Conservation (phyloP, 2,797 vertebrate species). For the Cuculus canorus region DNA sequence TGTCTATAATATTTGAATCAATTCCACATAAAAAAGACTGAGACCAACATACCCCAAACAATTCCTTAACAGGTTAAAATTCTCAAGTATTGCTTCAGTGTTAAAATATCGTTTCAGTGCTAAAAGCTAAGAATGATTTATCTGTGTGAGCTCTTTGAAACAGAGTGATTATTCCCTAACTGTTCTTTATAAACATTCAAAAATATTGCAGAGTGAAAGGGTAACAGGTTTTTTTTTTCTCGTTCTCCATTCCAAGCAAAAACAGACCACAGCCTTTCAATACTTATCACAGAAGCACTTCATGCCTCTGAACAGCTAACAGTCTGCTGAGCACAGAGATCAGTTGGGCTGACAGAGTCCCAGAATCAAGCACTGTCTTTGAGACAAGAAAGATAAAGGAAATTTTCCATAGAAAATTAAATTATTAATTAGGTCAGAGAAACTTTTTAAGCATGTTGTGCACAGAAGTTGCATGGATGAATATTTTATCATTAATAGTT, state of each 20-base stretch:
- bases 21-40: not conserved
- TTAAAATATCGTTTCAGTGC: not conserved
- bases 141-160: constrained; percentile 37
- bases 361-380: not conserved
- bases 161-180: constrained; percentile 63
- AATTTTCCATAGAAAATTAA: not conserved
- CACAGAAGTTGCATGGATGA: not conserved
- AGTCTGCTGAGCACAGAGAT: not conserved
- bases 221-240: not conserved
- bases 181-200: constrained; percentile 62
- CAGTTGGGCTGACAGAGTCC: not conserved
- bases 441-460: not conserved
- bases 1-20: not conserved
- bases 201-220: constrained; percentile 28
- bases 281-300: not conserved
- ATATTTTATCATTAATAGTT: not conserved
- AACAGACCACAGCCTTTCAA: not conserved
- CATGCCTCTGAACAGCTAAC: not conserved
- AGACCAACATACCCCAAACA: not conserved
- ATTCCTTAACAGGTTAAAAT: constrained; percentile 25
- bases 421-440: not conserved
- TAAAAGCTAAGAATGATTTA: constrained; percentile 22
- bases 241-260: not conserved
- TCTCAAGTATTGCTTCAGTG: not conserved
- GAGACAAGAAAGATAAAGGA: not conserved